A percentile compares a stretch with the other conserved stretches of the same genome.
phyloP scores from a whole-genome alignment of 1,140 invertebrate genomes.

The Drosophila varians region DNA sequence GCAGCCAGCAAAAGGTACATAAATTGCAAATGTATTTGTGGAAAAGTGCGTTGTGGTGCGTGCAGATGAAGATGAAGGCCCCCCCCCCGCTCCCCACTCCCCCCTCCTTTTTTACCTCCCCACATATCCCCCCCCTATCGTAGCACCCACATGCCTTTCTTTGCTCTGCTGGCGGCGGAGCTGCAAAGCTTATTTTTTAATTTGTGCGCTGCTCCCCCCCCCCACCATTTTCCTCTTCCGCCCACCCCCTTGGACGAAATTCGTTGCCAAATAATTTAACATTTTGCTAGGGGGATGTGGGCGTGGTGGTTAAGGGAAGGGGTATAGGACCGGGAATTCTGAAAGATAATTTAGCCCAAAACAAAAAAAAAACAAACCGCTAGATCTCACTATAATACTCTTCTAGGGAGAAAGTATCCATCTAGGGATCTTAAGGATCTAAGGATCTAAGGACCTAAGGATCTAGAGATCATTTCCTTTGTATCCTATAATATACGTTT shows the following conservation, averaged over 20 bases:
- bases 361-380: too few relatives aligned
- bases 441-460: too few relatives aligned
- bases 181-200: slow-evolving; percentile 44
- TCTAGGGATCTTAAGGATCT: neutral
- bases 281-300: slow-evolving; percentile 10
- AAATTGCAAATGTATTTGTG: slow-evolving; percentile 67
- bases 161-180: neutral
- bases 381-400: neutral
- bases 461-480: too few relatives aligned
- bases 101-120: too few relatives aligned
- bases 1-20: slow-evolving; percentile 55
- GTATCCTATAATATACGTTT: too few relatives aligned
- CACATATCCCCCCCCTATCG: neutral
- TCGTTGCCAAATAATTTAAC: slow-evolving; percentile 48
- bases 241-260: neutral
- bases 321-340: neutral
- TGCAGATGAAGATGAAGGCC: slow-evolving; percentile 30
- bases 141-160: neutral
- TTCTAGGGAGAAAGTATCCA: neutral
- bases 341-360: slow-evolving; percentile 1
- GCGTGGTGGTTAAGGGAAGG: neutral
- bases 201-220: slow-evolving; percentile 23
- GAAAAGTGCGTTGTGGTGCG: slow-evolving; percentile 62
- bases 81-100: neutral
- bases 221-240: neutral